These are phyloP conservation scores for Zingel zingel DNA, from an alignment of 2,113 vertebrate species.

Conservation along the genomic window DNA sequence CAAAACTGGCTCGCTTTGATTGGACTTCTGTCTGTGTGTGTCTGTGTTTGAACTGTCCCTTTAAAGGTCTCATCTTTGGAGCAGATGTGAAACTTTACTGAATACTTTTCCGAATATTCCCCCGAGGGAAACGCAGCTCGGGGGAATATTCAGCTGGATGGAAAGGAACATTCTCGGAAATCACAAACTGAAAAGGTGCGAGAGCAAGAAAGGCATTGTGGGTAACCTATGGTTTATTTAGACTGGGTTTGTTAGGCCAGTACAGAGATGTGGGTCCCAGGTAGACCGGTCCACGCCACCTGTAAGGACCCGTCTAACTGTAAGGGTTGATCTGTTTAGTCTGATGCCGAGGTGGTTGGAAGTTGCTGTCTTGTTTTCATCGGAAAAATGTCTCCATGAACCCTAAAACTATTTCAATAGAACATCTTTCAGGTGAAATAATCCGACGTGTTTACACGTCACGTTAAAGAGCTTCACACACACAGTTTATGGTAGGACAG, in stretches of 20 bases:
- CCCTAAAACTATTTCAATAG: too few species aligned
- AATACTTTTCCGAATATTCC: slow-evolving; percentile 11
- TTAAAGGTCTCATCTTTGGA: slow-evolving; percentile 63
- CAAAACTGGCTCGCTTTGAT: too few species aligned
- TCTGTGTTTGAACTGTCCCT: not conserved
- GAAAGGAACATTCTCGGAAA: slow-evolving; percentile 73
- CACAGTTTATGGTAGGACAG: too few species aligned
- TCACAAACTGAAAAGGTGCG: slow-evolving; percentile 68
- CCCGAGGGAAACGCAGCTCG: slow-evolving; percentile 3
- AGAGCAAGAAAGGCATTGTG: slow-evolving; percentile 57
- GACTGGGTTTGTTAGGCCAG: slow-evolving; percentile 62
- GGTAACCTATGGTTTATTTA: slow-evolving; percentile 68
- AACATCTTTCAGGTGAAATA: too few species aligned
- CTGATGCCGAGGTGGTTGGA: too few species aligned
- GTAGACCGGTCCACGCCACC: not conserved
- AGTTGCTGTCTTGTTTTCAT: too few species aligned
- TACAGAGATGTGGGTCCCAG: slow-evolving; percentile 5
- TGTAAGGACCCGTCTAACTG: too few species aligned
- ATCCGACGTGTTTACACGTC: too few species aligned
- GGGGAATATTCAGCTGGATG: slow-evolving; percentile 54
- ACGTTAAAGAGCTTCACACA: too few species aligned
- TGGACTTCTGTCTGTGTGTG: too few species aligned
- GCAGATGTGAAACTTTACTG: slow-evolving; percentile 62
- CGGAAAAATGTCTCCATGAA: too few species aligned
- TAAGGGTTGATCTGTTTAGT: too few species aligned